A percentile compares a stretch with the other conserved stretches of the same genome.
Conservation (phyloP, 2,888 invertebrate species). For the Melinopterus prodromus region DNA sequence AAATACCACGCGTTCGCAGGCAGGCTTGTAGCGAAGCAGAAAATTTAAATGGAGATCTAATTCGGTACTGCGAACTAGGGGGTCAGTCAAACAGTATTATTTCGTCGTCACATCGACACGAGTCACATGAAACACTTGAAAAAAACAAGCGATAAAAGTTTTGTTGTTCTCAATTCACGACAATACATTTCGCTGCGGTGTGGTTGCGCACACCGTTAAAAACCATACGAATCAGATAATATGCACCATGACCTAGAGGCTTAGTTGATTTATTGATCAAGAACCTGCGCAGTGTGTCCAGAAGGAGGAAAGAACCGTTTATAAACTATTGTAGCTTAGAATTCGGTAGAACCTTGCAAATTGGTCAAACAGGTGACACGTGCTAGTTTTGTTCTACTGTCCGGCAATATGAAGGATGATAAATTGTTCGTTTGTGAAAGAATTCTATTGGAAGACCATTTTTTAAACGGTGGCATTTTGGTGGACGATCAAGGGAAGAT, state of each 20-base stretch:
- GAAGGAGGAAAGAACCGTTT: not conserved
- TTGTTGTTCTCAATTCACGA: not conserved
- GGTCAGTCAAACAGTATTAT: not conserved
- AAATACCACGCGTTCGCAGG: not conserved
- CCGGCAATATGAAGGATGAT: conserved; percentile 14
- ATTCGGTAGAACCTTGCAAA: not conserved
- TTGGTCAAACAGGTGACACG: not conserved
- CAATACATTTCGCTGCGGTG: not conserved
- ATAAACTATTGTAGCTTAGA: not conserved
- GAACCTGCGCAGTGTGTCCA: not conserved
- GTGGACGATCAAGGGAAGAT: conserved; percentile 68
- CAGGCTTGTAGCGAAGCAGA: not conserved
- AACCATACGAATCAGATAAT: not conserved
- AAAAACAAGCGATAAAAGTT: not conserved
- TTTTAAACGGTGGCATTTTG: conserved; percentile 68
- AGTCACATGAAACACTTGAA: not conserved
- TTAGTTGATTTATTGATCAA: conserved; percentile 4
- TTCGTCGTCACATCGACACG: not conserved
- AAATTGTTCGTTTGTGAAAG: conserved; percentile 61
- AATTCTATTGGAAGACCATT: conserved; percentile 64
- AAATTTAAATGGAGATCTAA: not conserved
- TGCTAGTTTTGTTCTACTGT: not conserved
- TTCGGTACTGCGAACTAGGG: not conserved
- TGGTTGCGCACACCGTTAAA: not conserved
- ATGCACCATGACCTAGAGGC: not conserved